Conservation (phyloP, 1,140 invertebrate species). For the Drosophila tani region DNA sequence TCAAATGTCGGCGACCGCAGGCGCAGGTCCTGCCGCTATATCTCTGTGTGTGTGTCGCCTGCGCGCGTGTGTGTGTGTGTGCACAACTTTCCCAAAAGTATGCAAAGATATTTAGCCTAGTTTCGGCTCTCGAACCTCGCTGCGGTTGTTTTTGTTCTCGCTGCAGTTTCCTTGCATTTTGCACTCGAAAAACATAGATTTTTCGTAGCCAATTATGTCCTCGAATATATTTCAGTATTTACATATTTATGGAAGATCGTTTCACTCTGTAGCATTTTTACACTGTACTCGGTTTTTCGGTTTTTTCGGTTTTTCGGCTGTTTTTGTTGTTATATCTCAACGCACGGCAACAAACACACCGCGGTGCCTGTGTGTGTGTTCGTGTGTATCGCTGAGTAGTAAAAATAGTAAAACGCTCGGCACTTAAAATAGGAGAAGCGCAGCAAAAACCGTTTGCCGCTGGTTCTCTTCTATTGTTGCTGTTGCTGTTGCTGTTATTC, state of each 20-base stretch:
- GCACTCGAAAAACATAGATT: constrained; percentile 4
- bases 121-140: constrained; percentile 45
- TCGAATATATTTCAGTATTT: constrained; percentile 25
- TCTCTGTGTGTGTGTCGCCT: not conserved
- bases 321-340: constrained; percentile 27
- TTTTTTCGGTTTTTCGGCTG: not conserved
- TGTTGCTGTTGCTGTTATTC: constrained; percentile 24
- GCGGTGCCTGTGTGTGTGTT: constrained; percentile 19
- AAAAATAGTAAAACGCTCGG: constrained; percentile 60
- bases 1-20: constrained; percentile 80
- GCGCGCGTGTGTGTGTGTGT: constrained; percentile 17
- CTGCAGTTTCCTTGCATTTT: constrained; percentile 43
- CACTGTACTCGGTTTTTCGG: constrained; percentile 22
- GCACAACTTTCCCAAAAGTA: constrained; percentile 65
- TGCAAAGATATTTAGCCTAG: constrained; percentile 78
- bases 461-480: constrained; percentile 40
- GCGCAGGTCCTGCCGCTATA: constrained; percentile 44
- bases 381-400: constrained; percentile 55
- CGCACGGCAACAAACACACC: constrained; percentile 11
- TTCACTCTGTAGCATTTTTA: constrained; percentile 40
- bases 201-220: constrained; percentile 8
- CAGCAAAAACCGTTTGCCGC: constrained; percentile 45
- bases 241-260: constrained; percentile 60
- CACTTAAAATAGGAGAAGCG: constrained; percentile 62
- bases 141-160: constrained; percentile 18